Evolutionary conservation across 2,797 vertebrate genomes (phyloP).

Genomic region (Peromyscus attwateri): DNA sequence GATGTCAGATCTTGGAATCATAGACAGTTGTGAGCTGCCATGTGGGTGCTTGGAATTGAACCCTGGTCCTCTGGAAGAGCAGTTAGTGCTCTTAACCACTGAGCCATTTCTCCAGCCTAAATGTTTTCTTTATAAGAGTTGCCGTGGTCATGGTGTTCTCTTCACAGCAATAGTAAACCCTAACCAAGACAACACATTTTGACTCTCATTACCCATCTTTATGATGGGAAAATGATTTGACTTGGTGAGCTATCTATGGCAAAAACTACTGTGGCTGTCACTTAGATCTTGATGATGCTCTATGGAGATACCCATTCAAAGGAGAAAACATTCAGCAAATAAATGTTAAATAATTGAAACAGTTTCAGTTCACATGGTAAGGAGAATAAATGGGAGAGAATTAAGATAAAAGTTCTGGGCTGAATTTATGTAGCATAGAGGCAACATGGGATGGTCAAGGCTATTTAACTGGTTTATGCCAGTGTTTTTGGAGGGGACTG

Average conservation of each 20-base stretch:
- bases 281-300: not conserved
- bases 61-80: no score
- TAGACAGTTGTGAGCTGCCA: no score
- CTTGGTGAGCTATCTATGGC: not conserved
- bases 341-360: not conserved
- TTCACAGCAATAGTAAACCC: no score
- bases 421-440: conserved; percentile 47
- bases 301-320: not conserved
- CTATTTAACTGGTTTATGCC: conserved; percentile 36
- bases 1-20: no score
- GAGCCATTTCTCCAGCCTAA: no score
- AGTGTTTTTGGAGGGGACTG: conserved; percentile 29
- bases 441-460: not conserved
- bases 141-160: no score
- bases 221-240: conserved; percentile 20
- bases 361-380: not conserved
- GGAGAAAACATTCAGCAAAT: conserved; percentile 1
- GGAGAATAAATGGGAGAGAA: conserved; percentile 2
- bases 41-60: no score
- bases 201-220: not conserved
- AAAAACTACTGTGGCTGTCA: not conserved
- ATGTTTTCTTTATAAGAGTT: no score
- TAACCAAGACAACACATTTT: not conserved
- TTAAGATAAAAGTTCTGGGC: conserved; percentile 38
- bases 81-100: no score